Base-by-base conservation (phyloP, 35 echinoderm and acorn worm species). In the Apostichopus parvimensis region DNA sequence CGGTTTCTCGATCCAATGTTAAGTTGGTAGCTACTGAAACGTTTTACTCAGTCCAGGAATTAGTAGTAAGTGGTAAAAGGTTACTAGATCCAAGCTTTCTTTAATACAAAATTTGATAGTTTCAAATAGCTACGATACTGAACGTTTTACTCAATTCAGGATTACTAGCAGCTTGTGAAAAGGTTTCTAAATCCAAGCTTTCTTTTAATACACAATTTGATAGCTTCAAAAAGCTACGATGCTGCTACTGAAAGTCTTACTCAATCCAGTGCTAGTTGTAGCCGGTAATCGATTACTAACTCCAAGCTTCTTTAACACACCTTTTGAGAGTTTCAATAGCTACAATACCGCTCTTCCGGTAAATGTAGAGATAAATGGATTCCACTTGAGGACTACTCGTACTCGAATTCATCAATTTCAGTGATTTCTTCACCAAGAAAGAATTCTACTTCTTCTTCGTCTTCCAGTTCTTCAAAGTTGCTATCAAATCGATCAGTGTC, bases 371-470 rank as follows among this genome's bases (percentile, higher is more conserved):
- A 20, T 75, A 68, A 75, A 75, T 75, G 71, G 15, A 22, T 18
- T 75, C 71, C 71, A 75, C 71, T 18, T 75, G 71, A 75, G 71
- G 79, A 94, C 58, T 93, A 96, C 95, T 96, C 95, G 93, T 94
- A 92, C 20, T 98, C 96, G 55, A 94, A 93, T 94, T 98, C 96
- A 71, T 98, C 93, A 59, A 98, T 92, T 94, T 98, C 97, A 82
- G 83, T 83, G 84, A 87, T 92, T 94, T 98, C 97, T 95, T 98
- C 97, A 26, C 94, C 91, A 78, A 98, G 78, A 98, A 98, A 98
- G 93, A 98, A 98, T 93, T 98, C 97, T 82, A 98, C 91, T 9
- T 92, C 93, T 64, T 98, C 97, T 84, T 98, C 95, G 70, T 96
- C 97, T 5, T 92, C 93, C 64, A 96, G 91, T 76, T 98, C 95